Percentiles rank a stretch among this genome's conserved stretches.
Conservation (phyloP, 2,888 invertebrate species). For the Polia nebulosa region DNA sequence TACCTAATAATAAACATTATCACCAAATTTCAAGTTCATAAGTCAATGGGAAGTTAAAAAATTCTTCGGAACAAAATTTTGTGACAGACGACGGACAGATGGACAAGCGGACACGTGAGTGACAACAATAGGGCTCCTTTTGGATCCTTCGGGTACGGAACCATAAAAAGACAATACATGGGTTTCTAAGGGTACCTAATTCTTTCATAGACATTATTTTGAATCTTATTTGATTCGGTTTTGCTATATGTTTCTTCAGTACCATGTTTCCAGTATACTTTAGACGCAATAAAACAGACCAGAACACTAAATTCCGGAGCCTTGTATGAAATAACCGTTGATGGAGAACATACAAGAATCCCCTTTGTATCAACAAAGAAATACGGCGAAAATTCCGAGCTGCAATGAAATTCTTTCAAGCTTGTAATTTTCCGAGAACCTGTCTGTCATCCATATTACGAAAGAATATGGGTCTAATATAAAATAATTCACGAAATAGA, state of each 20-base stretch:
- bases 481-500: constrained; percentile 11
- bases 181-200: too few relatives aligned
- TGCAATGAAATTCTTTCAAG: constrained; percentile 24
- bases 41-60: too few relatives aligned
- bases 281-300: not conserved
- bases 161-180: too few relatives aligned
- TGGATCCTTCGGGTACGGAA: too few relatives aligned
- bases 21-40: too few relatives aligned
- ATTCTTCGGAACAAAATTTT: too few relatives aligned
- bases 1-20: too few relatives aligned
- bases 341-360: not conserved
- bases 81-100: too few relatives aligned
- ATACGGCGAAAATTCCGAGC: not conserved
- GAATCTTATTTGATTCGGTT: not conserved
- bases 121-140: too few relatives aligned
- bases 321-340: not conserved
- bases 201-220: not conserved
- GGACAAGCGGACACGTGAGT: too few relatives aligned
- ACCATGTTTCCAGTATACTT: too few relatives aligned
- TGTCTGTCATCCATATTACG: not conserved
- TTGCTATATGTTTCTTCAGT: not conserved
- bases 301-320: not conserved
- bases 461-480: constrained; percentile 8
- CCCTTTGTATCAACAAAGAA: not conserved
- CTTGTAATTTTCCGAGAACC: not conserved